Evolutionary conservation across 2,888 invertebrate genomes (phyloP).

Genomic region (Halictus ligatus): DNA sequence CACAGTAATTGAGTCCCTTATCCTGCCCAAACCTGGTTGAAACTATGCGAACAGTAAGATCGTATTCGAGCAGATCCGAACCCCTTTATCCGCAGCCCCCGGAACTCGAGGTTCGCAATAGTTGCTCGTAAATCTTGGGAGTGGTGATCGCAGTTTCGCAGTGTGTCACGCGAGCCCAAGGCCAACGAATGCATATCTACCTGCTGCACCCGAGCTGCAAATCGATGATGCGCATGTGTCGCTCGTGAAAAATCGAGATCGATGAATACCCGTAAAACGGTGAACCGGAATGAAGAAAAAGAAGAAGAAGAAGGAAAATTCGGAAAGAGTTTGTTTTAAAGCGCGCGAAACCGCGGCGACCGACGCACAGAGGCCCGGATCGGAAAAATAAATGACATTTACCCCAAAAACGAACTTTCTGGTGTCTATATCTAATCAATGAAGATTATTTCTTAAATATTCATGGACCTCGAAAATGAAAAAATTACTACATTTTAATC

Average conservation of each 20-base stretch:
- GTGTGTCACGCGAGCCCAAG: slow-evolving; percentile 22
- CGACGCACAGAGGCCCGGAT: too few species aligned
- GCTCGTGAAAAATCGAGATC: background rate
- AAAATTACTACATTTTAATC: too few species aligned
- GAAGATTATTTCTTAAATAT: too few species aligned
- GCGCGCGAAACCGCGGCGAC: slow-evolving; percentile 62
- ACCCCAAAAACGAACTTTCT: too few species aligned
- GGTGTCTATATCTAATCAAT: too few species aligned
- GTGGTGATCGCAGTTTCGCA: background rate
- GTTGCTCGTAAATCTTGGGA: background rate
- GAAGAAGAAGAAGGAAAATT: background rate
- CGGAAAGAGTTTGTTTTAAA: slow-evolving; percentile 34
- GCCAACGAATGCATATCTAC: slow-evolving; percentile 34
- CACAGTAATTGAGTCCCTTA: too few species aligned
- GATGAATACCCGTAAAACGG: background rate
- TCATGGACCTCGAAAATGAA: too few species aligned
- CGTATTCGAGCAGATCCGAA: background rate
- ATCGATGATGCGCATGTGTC: slow-evolving; percentile 7
- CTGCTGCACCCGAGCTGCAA: background rate
- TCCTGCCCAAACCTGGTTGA: background rate
- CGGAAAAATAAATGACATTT: too few species aligned
- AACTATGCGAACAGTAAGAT: background rate
- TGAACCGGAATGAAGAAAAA: background rate
- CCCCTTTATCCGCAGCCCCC: background rate
- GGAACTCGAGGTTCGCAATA: background rate